A percentile compares a stretch with the other conserved stretches of the same genome.
phyloP scores from a whole-genome alignment of 92 coral and sea anemone species.

The Muricea muricata region DNA sequence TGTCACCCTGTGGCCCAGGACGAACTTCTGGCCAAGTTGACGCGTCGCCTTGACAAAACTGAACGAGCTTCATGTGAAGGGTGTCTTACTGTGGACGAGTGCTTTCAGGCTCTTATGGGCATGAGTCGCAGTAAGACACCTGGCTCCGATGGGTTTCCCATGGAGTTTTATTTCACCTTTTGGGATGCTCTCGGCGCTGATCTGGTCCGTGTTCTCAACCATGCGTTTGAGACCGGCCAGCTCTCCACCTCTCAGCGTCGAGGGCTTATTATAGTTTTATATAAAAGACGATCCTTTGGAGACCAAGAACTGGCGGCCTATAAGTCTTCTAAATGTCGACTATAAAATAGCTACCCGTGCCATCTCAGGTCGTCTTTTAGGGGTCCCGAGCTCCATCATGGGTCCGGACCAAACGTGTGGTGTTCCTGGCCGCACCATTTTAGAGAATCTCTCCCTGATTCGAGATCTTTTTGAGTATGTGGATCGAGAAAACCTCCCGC shows the following conservation, averaged over 20 bases:
- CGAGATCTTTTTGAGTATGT: background rate
- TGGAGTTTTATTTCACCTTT: background rate
- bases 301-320: conserved; percentile 29
- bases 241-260: background rate
- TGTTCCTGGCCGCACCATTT: background rate
- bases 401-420: conserved; percentile 21
- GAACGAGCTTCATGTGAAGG: background rate
- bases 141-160: background rate
- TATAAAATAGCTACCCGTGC: conserved; percentile 3
- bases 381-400: background rate
- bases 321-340: conserved; percentile 27
- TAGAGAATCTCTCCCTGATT: background rate
- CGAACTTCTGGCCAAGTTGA: background rate
- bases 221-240: background rate
- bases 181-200: background rate
- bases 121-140: background rate
- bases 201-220: background rate
- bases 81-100: background rate
- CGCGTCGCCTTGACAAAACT: background rate
- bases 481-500: background rate
- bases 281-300: conserved; percentile 13
- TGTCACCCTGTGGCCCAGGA: background rate
- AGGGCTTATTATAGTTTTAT: conserved; percentile 14
- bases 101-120: background rate
- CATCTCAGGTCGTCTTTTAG: background rate